Evolutionary conservation across 1,140 invertebrate genomes (phyloP).

Genomic region (Apocrypta bakeri): DNA sequence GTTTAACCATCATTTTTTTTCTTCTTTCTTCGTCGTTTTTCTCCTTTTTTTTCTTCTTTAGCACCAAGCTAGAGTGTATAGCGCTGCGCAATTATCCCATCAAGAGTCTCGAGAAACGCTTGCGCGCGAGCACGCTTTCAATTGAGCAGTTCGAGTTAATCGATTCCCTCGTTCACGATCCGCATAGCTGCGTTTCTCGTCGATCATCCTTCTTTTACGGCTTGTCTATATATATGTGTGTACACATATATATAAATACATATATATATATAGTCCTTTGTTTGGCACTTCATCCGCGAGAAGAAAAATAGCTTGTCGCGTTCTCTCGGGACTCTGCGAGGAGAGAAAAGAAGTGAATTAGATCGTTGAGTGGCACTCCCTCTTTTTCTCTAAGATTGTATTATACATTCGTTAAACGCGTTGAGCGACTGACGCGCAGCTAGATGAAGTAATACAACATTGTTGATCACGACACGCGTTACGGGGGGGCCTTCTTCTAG

Average conservation of each 20-base stretch:
- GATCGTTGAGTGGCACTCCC: not conserved
- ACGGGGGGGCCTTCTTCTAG: not conserved
- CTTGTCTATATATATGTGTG: too few species aligned
- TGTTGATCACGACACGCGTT: slow-evolving; percentile 32
- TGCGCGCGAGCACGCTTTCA: not conserved
- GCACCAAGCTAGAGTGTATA: too few species aligned
- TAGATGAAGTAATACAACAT: slow-evolving; percentile 30
- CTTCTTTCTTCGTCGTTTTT: not conserved
- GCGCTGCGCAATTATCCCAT: not conserved
- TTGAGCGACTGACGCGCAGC: not conserved
- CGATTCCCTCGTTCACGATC: not conserved
- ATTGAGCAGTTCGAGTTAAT: not conserved
- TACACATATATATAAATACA: not conserved
- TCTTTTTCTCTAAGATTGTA: not conserved
- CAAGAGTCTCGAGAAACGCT: not conserved
- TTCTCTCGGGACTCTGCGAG: too few species aligned
- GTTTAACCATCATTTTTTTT: not conserved
- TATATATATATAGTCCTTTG: too few species aligned
- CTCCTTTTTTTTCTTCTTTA: too few species aligned
- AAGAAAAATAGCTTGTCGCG: not conserved
- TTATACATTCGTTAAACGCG: slow-evolving; percentile 16
- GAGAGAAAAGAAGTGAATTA: too few species aligned
- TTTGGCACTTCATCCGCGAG: too few species aligned
- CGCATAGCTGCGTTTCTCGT: not conserved
- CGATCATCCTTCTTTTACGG: too few species aligned